phyloP scores from a whole-genome alignment of 2,888 invertebrate species.

The Drosophila pseudotalamancana region DNA sequence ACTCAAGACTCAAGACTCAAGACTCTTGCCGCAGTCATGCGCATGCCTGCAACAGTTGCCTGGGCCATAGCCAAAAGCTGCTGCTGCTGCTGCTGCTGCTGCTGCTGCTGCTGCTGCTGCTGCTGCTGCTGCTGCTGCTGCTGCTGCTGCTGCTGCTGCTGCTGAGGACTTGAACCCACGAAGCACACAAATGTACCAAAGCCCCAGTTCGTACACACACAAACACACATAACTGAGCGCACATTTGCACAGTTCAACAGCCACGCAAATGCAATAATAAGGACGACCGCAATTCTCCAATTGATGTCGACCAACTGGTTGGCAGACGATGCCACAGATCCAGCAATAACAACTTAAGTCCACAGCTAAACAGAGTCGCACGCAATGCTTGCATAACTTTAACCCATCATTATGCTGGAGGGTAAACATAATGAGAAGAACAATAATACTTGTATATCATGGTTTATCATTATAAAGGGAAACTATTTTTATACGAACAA shows the following conservation, averaged over 20 bases:
- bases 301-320: constrained; percentile 44
- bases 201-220: background rate
- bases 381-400: constrained; percentile 11
- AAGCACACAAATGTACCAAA: constrained; percentile 13
- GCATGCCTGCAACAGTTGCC: constrained; percentile 62
- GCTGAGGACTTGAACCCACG: constrained; percentile 15
- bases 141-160: background rate
- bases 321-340: constrained; percentile 37
- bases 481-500: background rate
- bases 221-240: constrained; percentile 29
- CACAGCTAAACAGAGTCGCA: constrained; percentile 48
- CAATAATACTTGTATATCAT: no score
- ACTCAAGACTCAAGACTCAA: constrained; percentile 36
- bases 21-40: constrained; percentile 41
- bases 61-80: constrained; percentile 16
- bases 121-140: no score
- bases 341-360: constrained; percentile 60
- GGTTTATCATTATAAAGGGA: no score
- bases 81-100: background rate
- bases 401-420: background rate
- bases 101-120: no score
- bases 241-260: constrained; percentile 71
- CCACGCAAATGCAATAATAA: constrained; percentile 60
- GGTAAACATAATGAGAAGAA: constrained; percentile 1
- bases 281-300: constrained; percentile 34